phyloP scores from a whole-genome alignment of 2,888 invertebrate species.

The Diadromus collaris region DNA sequence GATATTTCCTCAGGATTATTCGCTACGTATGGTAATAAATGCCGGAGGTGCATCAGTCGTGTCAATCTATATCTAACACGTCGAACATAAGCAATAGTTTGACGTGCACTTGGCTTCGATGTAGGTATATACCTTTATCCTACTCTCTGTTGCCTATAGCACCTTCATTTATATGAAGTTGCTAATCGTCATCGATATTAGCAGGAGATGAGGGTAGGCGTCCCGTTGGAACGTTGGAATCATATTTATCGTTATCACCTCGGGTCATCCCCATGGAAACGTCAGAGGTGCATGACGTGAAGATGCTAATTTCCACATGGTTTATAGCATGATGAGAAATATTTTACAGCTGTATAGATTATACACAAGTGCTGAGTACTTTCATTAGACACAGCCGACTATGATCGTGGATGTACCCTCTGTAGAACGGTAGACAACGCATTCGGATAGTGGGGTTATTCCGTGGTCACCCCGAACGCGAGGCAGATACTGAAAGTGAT shows the following conservation, averaged over 20 bases:
- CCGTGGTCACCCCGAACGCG: not conserved
- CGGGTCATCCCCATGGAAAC: not conserved
- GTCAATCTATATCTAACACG: conserved; percentile 17
- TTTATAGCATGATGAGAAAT: not conserved
- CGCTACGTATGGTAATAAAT: conserved; percentile 58
- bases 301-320: conserved; percentile 4
- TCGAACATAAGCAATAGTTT: conserved; percentile 1
- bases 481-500: conserved; percentile 7
- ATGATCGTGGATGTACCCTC: not conserved
- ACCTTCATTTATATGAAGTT: not conserved
- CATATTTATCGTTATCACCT: conserved; percentile 22
- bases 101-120: conserved; percentile 23
- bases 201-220: not conserved
- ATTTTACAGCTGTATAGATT: not conserved
- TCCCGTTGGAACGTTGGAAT: conserved; percentile 5
- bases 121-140: conserved; percentile 1
- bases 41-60: conserved; percentile 31
- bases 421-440: too few species aligned
- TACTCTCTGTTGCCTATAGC: not conserved
- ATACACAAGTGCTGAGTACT: not conserved
- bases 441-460: not conserved
- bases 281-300: not conserved
- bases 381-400: not conserved
- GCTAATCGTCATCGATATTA: conserved; percentile 11
- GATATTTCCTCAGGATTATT: conserved; percentile 55